Conservation (phyloP, 1,140 invertebrate species). For the Centruroides vittatus region DNA sequence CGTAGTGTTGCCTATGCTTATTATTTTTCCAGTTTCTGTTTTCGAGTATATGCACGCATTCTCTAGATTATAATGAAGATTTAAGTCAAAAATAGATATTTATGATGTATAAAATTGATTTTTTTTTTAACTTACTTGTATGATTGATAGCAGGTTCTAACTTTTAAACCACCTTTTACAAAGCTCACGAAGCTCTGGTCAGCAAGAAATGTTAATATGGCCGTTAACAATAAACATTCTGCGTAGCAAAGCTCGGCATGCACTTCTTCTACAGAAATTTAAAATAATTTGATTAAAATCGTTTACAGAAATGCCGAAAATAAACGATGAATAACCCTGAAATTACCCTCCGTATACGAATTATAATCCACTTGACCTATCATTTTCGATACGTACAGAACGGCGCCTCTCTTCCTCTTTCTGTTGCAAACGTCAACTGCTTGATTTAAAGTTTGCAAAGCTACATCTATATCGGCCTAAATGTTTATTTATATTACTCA, state of each 20-base stretch:
- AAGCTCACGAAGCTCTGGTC: slow-evolving; percentile 89
- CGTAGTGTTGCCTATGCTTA: slow-evolving; percentile 53
- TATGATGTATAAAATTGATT: too few relatives aligned
- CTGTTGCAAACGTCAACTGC: slow-evolving; percentile 61
- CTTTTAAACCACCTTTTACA: slow-evolving; percentile 83
- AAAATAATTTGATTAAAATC: not conserved
- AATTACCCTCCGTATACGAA: slow-evolving; percentile 49
- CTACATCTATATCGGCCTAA: slow-evolving; percentile 53
- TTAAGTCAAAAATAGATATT: not conserved
- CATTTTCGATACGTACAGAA: slow-evolving; percentile 63
- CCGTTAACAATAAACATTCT: slow-evolving; percentile 70
- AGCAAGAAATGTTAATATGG: slow-evolving; percentile 81
- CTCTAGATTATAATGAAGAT: slow-evolving; percentile 41
- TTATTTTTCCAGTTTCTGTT: slow-evolving; percentile 49
- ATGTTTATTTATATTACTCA: slow-evolving; percentile 2
- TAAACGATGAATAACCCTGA: not conserved
- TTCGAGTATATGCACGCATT: slow-evolving; percentile 66
- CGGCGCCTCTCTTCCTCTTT: slow-evolving; percentile 52
- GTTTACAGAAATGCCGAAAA: not conserved
- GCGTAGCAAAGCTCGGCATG: slow-evolving; percentile 93
- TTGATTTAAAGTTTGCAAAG: slow-evolving; percentile 52
- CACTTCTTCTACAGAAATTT: slow-evolving; percentile 50
- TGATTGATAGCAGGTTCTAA: slow-evolving; percentile 74
- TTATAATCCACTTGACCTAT: slow-evolving; percentile 63
- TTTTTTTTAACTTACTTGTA: slow-evolving; percentile 61